phyloP scores from a whole-genome alignment of 2,113 vertebrate species.

The Lampris incognitus region DNA sequence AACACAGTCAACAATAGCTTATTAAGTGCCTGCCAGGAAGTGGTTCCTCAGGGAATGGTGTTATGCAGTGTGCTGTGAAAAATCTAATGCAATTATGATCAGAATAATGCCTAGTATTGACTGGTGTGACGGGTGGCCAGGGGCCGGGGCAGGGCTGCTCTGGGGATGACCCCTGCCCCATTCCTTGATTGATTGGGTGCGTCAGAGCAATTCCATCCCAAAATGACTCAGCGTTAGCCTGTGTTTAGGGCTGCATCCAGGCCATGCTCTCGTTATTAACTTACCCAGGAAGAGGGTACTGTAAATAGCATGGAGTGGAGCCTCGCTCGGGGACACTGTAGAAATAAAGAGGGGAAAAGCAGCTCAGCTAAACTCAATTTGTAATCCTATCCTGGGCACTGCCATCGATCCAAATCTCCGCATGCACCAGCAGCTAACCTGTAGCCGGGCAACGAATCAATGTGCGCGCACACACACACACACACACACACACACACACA shows the following conservation, averaged over 20 bases:
- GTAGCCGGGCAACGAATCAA: constrained; percentile 50
- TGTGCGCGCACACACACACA: not conserved
- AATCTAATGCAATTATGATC: constrained; percentile 74
- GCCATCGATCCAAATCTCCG: constrained; percentile 73
- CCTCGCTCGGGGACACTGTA: constrained; percentile 68
- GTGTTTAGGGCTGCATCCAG: constrained; percentile 56
- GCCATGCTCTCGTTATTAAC: constrained; percentile 70
- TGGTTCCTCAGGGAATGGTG: constrained; percentile 39
- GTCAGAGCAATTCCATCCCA: constrained; percentile 68
- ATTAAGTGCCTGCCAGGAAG: constrained; percentile 65
- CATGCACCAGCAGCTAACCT: constrained; percentile 47
- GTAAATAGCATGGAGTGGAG: constrained; percentile 74
- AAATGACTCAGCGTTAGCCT: constrained; percentile 57
- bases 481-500: not conserved
- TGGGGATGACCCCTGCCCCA: constrained; percentile 71
- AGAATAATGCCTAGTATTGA: constrained; percentile 74
- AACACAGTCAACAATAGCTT: constrained; percentile 56
- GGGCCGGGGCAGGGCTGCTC: constrained; percentile 64
- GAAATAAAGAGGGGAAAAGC: constrained; percentile 69
- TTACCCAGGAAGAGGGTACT: constrained; percentile 75
- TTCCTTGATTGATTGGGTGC: constrained; percentile 76
- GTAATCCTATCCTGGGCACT: constrained; percentile 75
- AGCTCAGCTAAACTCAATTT: constrained; percentile 78
- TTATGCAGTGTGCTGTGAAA: constrained; percentile 58
- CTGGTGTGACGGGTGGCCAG: constrained; percentile 52